These are phyloP conservation scores for Grantiella picta DNA, from an alignment of 2,113 vertebrate species.

Conservation along the genomic window DNA sequence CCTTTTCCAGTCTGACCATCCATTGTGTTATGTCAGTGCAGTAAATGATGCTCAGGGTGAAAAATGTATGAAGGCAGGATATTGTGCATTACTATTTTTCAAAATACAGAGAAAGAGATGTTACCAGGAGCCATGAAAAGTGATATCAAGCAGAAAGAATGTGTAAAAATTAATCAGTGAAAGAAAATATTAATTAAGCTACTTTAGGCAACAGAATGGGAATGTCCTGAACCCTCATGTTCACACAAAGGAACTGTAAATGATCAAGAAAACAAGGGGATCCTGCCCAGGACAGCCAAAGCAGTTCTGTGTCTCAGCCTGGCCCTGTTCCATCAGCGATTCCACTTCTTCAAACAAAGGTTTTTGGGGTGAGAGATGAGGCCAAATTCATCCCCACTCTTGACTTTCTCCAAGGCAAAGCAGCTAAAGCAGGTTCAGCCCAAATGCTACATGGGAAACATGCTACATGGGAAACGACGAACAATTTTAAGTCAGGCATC, in stretches of 20 bases:
- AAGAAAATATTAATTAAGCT: background rate
- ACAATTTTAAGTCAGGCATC: background rate
- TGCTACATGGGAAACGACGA: rapidly evolving
- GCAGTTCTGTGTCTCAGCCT: background rate
- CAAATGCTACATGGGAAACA: background rate
- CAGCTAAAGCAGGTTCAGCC: background rate
- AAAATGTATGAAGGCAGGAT: background rate
- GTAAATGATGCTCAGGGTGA: background rate
- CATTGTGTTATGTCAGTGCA: background rate
- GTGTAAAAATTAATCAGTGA: background rate
- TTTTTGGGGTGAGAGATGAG: background rate
- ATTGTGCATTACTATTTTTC: background rate
- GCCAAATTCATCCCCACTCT: background rate
- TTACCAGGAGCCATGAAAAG: background rate
- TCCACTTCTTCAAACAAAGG: background rate
- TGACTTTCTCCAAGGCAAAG: background rate
- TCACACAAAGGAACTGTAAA: rapidly evolving
- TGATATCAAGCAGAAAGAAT: background rate
- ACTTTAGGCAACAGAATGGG: background rate
- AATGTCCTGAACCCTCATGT: rapidly evolving
- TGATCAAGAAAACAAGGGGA: background rate
- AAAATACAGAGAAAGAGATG: background rate
- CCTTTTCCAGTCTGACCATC: background rate
- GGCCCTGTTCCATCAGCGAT: background rate
- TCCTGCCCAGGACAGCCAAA: background rate